Evolutionary conservation across 2,888 invertebrate species (phyloP), one percentile per base, ranked within the genome.

Genomic region (Philhelius pedissequus): DNA sequence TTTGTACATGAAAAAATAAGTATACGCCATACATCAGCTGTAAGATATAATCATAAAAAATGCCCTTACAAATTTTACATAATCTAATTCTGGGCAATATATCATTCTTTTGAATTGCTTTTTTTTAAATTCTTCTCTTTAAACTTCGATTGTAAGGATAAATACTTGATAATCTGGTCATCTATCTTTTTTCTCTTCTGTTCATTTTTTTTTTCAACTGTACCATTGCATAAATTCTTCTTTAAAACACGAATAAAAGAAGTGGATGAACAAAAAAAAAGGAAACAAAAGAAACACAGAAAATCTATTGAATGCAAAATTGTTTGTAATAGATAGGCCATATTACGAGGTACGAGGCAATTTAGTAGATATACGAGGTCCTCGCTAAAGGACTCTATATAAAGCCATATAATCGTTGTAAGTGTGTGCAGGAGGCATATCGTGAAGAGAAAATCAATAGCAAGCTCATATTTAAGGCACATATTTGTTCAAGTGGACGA

Each of bases 371-470:
- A 13, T 32, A 7, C 3, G 32, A 15, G 13, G 20, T 35, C 9
- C 15, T 30, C 25, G 38, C 22, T 25, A 43, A 62, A 64, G 69
- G 62, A 75, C 56, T 56, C 7, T 52, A n/a, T n/a, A n/a, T n/a
- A n/a, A n/a, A n/a, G n/a, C 13, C 56, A 50, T 30, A 68, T 48
- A 58, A 20, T 27, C 38, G 30, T 15, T 25, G 32, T 50, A 25
- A 13, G 9, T 43, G 18, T 18, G 22, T 27, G n/a, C 8, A 13
- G 15, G 6, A 0, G n/a, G n/a, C n/a, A n/a, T n/a, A n/a, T n/a
- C 20, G 64, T 62, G 52, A 52, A 52, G 60, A 54, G 38, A 52
- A 70, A 81, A 81, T 81, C 76, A 76, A 81, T 81, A 76, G 48
- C 43, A 27, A 25, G 40, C 3, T 38, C 40, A 27, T 58, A 43